Evolutionary conservation across 2,113 vertebrate genomes (phyloP).

Genomic region (Speoplatyrhinus poulsoni): DNA sequence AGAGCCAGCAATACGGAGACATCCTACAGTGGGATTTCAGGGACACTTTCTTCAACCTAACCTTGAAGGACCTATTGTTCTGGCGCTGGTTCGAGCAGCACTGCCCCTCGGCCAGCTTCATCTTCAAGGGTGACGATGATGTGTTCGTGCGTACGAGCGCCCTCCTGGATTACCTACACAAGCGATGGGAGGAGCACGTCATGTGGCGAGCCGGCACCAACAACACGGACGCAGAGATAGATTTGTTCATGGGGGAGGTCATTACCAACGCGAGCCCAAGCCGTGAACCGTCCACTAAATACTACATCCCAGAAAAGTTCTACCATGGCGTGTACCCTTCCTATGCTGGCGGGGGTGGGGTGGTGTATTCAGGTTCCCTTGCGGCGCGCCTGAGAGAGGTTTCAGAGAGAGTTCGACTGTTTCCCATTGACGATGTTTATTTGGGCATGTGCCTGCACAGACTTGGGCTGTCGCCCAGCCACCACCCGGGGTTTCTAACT

Average conservation of each 20-base stretch:
- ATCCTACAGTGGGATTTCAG: constrained; percentile 81
- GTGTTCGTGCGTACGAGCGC: constrained; percentile 76
- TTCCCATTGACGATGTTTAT: constrained; percentile 82
- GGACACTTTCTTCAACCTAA: constrained; percentile 81
- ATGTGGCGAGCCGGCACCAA: constrained; percentile 30
- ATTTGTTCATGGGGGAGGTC: constrained; percentile 77
- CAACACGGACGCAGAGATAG: constrained; percentile 10
- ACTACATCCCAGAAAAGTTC: constrained; percentile 79
- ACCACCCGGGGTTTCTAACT: constrained; percentile 76
- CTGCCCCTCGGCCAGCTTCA: constrained; percentile 67
- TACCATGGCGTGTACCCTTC: constrained; percentile 77
- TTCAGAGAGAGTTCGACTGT: constrained; percentile 71
- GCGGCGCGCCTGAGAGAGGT: constrained; percentile 62
- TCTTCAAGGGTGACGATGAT: constrained; percentile 83
- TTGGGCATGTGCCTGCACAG: constrained; percentile 67
- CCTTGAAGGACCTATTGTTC: constrained; percentile 80
- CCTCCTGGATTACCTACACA: constrained; percentile 71
- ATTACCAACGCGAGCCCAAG: constrained; percentile 74
- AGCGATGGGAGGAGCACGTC: constrained; percentile 48
- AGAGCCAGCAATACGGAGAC: constrained; percentile 70
- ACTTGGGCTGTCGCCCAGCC: constrained; percentile 70
- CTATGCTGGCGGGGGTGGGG: constrained; percentile 80
- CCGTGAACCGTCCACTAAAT: constrained; percentile 74
- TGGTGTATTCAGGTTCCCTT: constrained; percentile 75
- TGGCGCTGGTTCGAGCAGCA: constrained; percentile 73